Evolutionary conservation across 92 coral and sea anemone genomes (phyloP).

Genomic region (Porites lobata): DNA sequence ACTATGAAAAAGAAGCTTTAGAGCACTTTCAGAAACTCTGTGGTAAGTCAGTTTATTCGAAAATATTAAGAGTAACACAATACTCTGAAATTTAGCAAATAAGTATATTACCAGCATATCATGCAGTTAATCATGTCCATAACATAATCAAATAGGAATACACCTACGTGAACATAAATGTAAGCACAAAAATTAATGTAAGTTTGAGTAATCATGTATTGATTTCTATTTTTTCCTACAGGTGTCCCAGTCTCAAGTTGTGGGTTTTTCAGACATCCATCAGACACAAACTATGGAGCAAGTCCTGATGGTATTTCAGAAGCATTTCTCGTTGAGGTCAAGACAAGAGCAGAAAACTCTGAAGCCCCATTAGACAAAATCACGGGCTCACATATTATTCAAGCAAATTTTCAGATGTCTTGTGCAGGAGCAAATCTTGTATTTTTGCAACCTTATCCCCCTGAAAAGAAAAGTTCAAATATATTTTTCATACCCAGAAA

Average conservation of each 20-base stretch:
- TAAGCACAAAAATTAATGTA: constrained; percentile 40
- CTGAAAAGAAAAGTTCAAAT: constrained; percentile 48
- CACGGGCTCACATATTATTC: constrained; percentile 40
- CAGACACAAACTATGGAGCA: no score
- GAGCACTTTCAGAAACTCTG: constrained; percentile 45
- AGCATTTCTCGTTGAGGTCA: constrained; percentile 47
- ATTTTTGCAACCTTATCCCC: constrained; percentile 52
- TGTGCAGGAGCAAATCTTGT: constrained; percentile 33
- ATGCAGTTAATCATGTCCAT: constrained; percentile 26
- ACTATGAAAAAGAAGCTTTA: neutral
- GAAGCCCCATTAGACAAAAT: constrained; percentile 10
- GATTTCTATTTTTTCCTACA: no score
- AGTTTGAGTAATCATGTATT: constrained; percentile 42
- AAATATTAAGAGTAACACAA: neutral
- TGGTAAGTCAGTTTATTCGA: constrained; percentile 33
- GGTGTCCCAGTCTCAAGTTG: no score
- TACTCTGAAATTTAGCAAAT: constrained; percentile 31
- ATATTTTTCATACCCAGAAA: constrained; percentile 43
- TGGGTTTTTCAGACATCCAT: no score
- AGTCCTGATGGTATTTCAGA: neutral
- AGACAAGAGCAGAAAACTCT: constrained; percentile 41
- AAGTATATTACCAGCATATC: constrained; percentile 23
- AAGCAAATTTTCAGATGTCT: constrained; percentile 48
- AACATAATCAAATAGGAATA: constrained; percentile 17
- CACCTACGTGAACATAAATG: constrained; percentile 9